These are phyloP conservation scores for Apis mellifera DNA, from an alignment of 1,140 invertebrate species.

Conservation along the genomic window DNA sequence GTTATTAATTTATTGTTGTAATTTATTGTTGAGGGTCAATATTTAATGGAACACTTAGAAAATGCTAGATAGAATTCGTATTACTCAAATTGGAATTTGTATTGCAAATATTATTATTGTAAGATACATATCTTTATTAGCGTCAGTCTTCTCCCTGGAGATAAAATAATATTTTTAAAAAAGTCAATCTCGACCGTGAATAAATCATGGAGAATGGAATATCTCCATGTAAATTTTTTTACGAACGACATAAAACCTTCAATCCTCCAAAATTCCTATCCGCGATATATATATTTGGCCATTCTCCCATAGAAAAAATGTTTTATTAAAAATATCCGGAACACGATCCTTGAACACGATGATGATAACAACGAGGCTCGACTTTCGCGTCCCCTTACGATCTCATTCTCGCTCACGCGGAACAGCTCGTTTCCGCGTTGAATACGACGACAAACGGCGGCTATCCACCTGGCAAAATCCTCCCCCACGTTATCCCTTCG, in stretches of 20 bases:
- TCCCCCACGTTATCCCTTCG: constrained; percentile 9
- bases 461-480: background rate
- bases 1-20: no score
- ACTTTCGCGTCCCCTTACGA: background rate
- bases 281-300: background rate
- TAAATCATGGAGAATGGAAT: no score
- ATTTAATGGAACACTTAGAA: no score
- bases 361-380: background rate
- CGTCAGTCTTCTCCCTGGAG: no score
- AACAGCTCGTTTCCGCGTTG: background rate
- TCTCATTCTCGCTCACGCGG: background rate
- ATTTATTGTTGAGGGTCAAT: no score
- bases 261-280: no score
- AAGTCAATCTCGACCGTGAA: no score
- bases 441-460: constrained; percentile 11
- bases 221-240: background rate
- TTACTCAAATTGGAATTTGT: no score
- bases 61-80: no score
- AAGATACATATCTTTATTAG: no score
- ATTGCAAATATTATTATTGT: no score
- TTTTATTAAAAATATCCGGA: background rate
- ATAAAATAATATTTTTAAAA: no score
- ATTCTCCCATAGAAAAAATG: background rate
- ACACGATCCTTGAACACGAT: background rate
- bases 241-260: background rate